Evolutionary conservation across 2,113 vertebrate species (phyloP), one percentile per base, ranked within the genome.

Genomic region (Tyrannus savana): DNA sequence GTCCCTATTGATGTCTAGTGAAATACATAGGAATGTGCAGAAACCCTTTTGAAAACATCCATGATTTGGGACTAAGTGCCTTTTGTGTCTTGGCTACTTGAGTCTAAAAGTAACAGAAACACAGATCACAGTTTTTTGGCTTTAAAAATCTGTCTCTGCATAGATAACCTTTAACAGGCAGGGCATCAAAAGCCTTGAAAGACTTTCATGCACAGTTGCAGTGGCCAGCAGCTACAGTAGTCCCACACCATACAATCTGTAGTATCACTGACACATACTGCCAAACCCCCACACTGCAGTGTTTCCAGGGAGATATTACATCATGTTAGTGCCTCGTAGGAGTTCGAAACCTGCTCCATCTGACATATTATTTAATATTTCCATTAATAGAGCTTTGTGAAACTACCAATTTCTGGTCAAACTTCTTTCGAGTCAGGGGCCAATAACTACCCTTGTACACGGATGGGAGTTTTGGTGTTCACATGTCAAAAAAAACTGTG

Each of bases 231-330:
- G 71, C 84, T 74, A 2, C 6, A n/a, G 64, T 13, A 82, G 53
- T 37, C 37, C 78, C 63, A 64, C 47, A 52, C n/a, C 33, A 39
- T 2, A 81, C 59, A 74, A 7, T 46, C 75, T 56, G 68, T 94
- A 94, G 91, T 88, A 96, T 59, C 81, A 93, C 81, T 0, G 1
- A 33, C 46, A 80, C 1, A 28, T 35, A 28, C 46, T 53, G 64
- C 64, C 87, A 42, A 86, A 47, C 71, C 71, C 44, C 89, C 66
- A 71, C 0, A 3, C 84, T 94, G 81, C 63, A 58, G 56, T 56
- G 88, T 97, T 98, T 97, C 97, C 97, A 96, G 93, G 96, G 97
- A 97, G 97, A 97, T 94, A 39, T 21, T 58, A 90, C 66, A 92
- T 79, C 95, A 95, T 22, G 33, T 69, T 50, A 69, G 33, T 5